Base-by-base conservation (phyloP, 2,888 invertebrate species). In the Eupithecia exiguata region DNA sequence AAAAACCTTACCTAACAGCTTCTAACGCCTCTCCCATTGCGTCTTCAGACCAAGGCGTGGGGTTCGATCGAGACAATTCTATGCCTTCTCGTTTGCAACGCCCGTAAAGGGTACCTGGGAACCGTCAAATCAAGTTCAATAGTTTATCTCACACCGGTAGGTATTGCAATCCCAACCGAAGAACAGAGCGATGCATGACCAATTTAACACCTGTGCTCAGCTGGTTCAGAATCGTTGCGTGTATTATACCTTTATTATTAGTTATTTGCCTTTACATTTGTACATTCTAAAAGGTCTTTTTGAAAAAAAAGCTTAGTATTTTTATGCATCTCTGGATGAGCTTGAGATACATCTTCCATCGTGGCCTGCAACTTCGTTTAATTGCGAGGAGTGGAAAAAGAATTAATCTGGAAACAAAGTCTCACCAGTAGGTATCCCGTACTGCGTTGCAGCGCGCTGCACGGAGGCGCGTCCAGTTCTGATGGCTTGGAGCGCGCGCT, bases 31-130 rank as follows among this genome's bases (percentile, higher is more conserved):
- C 98, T 35, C 97, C 97, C 98, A 98, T 98, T 40, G 98, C 98
- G 87, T 97, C 97, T 88, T 98, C 98, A n/a, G 98, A 97, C 98
- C 98, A 98, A 14, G 98, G 98, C 65, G 98, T 97, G n/a, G 98
- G 97, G 93, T 97, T 97, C 72, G 97, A 97, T 81, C 98, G 96
- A 9, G 97, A 97, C 80, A 98, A 92, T 89, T 98, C 98, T 82
- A 98, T 98, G 68, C 98, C 98, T 89, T 98, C 98, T 68, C 98
- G 95, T 86, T 98, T 98, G 89, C 98, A 98, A 82, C 98, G 95
- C 4, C 98, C 98, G 85, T 98, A 98, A 25, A 98, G 92, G 16
- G 98, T 98, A 25, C 98, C 96, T 96, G 88, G 69, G 84, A 68
- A 65, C 25, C 14, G 21, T 63, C 10, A 36, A 35, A 35, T 18